Conservation (phyloP, 2,113 vertebrate species). For the Notothenia rossii region DNA sequence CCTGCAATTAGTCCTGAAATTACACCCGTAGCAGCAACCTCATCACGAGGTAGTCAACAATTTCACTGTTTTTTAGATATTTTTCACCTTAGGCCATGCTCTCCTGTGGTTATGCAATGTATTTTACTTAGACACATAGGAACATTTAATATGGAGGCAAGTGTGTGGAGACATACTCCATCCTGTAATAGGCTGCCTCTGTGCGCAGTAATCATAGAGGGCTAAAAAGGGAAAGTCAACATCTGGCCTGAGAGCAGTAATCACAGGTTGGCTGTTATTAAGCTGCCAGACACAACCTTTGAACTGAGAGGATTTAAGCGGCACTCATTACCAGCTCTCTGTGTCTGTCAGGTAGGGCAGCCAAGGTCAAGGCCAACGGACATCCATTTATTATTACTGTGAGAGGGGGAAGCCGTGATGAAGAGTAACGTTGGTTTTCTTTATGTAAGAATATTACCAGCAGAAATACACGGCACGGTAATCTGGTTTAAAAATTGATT, state of each 20-base stretch:
- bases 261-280: slow-evolving; percentile 81
- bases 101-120: neutral
- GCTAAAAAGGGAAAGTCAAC: slow-evolving; percentile 80
- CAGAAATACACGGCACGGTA: slow-evolving; percentile 1
- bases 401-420: neutral
- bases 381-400: neutral
- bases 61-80: slow-evolving; percentile 10
- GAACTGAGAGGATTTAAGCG: slow-evolving; percentile 68
- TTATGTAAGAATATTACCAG: neutral
- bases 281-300: slow-evolving; percentile 60
- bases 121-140: slow-evolving; percentile 46
- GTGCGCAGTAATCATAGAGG: slow-evolving; percentile 71
- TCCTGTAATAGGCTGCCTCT: slow-evolving; percentile 57
- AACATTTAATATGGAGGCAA: slow-evolving; percentile 17
- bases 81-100: slow-evolving; percentile 5
- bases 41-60: slow-evolving; percentile 17
- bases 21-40: slow-evolving; percentile 31
- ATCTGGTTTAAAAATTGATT: slow-evolving; percentile 5
- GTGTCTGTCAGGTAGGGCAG: slow-evolving; percentile 51
- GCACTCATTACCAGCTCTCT: slow-evolving; percentile 52
- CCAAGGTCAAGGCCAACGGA: slow-evolving; percentile 51
- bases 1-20: slow-evolving; percentile 46
- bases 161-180: slow-evolving; percentile 28
- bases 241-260: slow-evolving; percentile 79
- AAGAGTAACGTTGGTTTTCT: slow-evolving; percentile 44